phyloP scores from a whole-genome alignment of 1,140 invertebrate genomes.

The Hycleus phaleratus region DNA sequence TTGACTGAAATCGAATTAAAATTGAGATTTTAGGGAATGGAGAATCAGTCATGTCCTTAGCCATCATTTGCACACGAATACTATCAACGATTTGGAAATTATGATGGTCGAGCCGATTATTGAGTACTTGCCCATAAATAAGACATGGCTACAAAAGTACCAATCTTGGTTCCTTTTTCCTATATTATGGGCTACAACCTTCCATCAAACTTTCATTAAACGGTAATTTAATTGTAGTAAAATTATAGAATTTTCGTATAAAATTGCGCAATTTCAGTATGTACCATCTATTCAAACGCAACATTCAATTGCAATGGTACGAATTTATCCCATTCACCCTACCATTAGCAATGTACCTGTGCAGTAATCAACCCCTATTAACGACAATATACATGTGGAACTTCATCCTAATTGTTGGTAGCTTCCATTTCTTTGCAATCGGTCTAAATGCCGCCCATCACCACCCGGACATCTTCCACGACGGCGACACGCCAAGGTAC shows the following conservation, averaged over 20 bases:
- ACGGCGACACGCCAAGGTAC: constrained; percentile 62
- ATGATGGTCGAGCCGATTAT: constrained; percentile 60
- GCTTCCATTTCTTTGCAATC: constrained; percentile 56
- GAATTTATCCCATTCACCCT: constrained; percentile 39
- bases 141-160: constrained; percentile 42
- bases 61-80: constrained; percentile 75
- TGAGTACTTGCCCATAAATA: constrained; percentile 52
- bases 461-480: constrained; percentile 75
- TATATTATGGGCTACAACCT: constrained; percentile 43
- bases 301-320: constrained; percentile 25
- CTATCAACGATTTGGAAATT: constrained; percentile 66
- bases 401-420: constrained; percentile 48
- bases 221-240: constrained; percentile 39
- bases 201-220: constrained; percentile 40
- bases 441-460: constrained; percentile 75
- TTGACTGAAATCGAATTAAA: too few species aligned
- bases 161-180: constrained; percentile 45
- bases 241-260: not conserved
- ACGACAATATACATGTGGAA: constrained; percentile 49
- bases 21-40: constrained; percentile 53
- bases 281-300: too few species aligned
- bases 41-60: constrained; percentile 68
- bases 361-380: constrained; percentile 33
- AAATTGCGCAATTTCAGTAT: constrained; percentile 5
- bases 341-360: constrained; percentile 47